Base-by-base conservation (phyloP, 2,113 vertebrate species). In the Macquaria ambigua region DNA sequence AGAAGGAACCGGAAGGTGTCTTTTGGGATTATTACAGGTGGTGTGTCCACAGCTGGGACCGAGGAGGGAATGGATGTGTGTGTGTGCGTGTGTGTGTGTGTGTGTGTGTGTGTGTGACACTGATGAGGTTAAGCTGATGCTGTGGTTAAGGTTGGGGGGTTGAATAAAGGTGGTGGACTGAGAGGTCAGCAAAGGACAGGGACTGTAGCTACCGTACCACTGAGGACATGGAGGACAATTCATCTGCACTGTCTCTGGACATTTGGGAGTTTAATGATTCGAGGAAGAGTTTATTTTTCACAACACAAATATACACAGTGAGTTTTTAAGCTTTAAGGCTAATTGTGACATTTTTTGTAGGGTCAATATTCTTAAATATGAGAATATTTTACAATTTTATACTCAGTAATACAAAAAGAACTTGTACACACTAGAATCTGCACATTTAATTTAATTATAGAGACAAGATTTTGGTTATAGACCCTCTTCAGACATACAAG, bases 1-100 rank as follows among this genome's bases (percentile, higher is more conserved):
- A 56, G 74, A 61, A 62, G 68, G 72, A 82, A 87, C 59, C 84
- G 85, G 84, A 91, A 90, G 86, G 88, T 90, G 87, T 95, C 87
- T 90, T 90, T 87, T 78, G 85, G 88, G 93, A 91, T 91, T 91
- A 95, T 94, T 93, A 93, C 83, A 92, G 90, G 91, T 89, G 84
- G 84, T 77, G 79, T n/a, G 81, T 79, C 25, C 84, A 81, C 93
- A 95, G 92, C 90, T 94, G 93, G 78, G 87, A 74, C 76, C 50
- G 41, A 70, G 73, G 41, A 68, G 75, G 59, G 68, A 64, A 75
- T 37, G 50, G 59, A 62, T 50, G 3, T 12, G 52, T 56, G 68
- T 66, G 62, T 80, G 78, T 63, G 58, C 21, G 76, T 76, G 34
- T 69, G 88, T 77, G 66, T 55, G 39, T 39, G 39, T 39, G 39